Conservation (phyloP, 2,888 invertebrate species). For the Isoperla grammatica region DNA sequence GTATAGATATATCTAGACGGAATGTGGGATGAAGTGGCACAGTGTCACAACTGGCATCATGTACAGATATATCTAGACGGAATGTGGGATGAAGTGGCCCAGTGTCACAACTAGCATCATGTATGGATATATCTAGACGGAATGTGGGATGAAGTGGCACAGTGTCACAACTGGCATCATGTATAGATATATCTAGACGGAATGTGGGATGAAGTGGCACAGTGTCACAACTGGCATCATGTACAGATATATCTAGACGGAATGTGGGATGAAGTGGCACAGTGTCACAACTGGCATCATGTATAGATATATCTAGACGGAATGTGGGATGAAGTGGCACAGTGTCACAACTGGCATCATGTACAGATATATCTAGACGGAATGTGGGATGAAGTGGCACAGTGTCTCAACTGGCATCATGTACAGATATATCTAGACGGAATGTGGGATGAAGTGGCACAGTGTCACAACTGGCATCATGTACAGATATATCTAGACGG, state of each 20-base stretch:
- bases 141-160: slow-evolving; percentile 9
- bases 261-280: slow-evolving; percentile 9
- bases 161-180: background rate
- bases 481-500: no score
- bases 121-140: no score
- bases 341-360: background rate
- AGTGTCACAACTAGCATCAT: background rate
- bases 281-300: background rate
- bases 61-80: no score
- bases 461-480: background rate
- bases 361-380: no score
- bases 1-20: no score
- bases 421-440: no score
- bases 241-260: no score
- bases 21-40: slow-evolving; percentile 9
- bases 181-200: no score
- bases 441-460: slow-evolving; percentile 9
- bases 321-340: slow-evolving; percentile 9
- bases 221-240: background rate
- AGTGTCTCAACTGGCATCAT: background rate
- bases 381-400: slow-evolving; percentile 9
- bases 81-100: slow-evolving; percentile 8
- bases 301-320: no score
- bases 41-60: background rate
- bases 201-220: slow-evolving; percentile 9